phyloP scores from a whole-genome alignment of 2,113 vertebrate genomes.

The Numida meleagris region DNA sequence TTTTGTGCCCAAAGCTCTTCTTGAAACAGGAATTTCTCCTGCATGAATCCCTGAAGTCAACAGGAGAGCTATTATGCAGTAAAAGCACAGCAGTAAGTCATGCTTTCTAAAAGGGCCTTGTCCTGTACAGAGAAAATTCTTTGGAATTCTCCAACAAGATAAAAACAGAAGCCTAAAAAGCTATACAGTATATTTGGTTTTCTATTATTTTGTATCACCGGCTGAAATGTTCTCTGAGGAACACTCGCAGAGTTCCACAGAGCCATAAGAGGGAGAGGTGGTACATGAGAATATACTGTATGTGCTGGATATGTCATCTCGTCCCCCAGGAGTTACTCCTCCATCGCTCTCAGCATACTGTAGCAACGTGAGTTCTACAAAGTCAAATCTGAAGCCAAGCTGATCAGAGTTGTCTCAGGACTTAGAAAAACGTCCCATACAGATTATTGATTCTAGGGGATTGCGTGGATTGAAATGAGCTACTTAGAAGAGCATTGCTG shows the following conservation, averaged over 20 bases:
- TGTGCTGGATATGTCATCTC: neutral
- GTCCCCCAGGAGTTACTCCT: neutral
- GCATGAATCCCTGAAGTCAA: neutral
- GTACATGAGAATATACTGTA: neutral
- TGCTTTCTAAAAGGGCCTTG: neutral
- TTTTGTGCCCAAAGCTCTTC: neutral
- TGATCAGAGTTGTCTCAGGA: neutral
- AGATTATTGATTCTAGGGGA: neutral
- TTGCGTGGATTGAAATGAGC: neutral
- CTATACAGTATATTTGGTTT: neutral
- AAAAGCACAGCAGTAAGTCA: neutral
- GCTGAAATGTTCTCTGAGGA: neutral
- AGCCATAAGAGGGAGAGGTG: neutral
- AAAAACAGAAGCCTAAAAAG: neutral
- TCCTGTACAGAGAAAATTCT: neutral
- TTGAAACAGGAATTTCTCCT: neutral
- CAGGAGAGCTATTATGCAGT: neutral
- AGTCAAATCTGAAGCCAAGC: neutral
- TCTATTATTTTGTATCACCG: neutral
- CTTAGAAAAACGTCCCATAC: neutral
- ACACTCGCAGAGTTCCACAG: neutral
- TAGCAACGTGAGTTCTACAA: neutral
- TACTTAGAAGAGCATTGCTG: neutral
- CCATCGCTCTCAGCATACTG: neutral
- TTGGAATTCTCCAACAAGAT: neutral